A percentile compares a stretch with the other conserved stretches of the same genome.
phyloP scores from a whole-genome alignment of 1,140 invertebrate genomes.

The Brachionus plicatilis region DNA sequence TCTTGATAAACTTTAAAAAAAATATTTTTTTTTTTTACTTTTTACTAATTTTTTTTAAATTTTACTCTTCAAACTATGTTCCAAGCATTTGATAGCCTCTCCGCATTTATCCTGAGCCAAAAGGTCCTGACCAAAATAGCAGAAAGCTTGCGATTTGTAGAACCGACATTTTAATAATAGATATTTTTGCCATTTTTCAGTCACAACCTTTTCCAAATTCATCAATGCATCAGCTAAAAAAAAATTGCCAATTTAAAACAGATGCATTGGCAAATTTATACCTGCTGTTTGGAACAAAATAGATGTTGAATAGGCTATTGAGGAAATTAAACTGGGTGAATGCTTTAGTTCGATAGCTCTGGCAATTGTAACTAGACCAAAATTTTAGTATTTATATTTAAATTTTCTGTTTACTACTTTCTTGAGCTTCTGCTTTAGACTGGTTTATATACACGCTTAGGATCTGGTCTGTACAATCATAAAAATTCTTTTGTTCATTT shows the following conservation, averaged over 20 bases:
- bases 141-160: conserved; percentile 59
- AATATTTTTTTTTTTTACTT: background rate
- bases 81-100: conserved; percentile 64
- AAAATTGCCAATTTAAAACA: background rate
- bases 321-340: conserved; percentile 62
- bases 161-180: conserved; percentile 48
- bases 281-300: conserved; percentile 63
- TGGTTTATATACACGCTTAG: conserved; percentile 65
- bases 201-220: conserved; percentile 59
- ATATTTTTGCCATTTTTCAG: conserved; percentile 66
- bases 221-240: conserved; percentile 59
- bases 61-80: conserved; percentile 62
- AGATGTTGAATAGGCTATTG: conserved; percentile 65
- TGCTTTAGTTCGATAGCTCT: conserved; percentile 69
- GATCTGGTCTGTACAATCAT: conserved; percentile 63
- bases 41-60: background rate
- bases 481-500: conserved; percentile 57
- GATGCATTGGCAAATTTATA: conserved; percentile 42
- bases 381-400: background rate
- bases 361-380: conserved; percentile 63
- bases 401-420: conserved; percentile 53
- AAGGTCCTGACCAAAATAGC: conserved; percentile 64
- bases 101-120: conserved; percentile 67
- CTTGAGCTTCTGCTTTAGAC: conserved; percentile 69
- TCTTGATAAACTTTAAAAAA: conserved; percentile 57